phyloP scores from a whole-genome alignment of 2,113 vertebrate genomes.

The Pontoporia blainvillei region DNA sequence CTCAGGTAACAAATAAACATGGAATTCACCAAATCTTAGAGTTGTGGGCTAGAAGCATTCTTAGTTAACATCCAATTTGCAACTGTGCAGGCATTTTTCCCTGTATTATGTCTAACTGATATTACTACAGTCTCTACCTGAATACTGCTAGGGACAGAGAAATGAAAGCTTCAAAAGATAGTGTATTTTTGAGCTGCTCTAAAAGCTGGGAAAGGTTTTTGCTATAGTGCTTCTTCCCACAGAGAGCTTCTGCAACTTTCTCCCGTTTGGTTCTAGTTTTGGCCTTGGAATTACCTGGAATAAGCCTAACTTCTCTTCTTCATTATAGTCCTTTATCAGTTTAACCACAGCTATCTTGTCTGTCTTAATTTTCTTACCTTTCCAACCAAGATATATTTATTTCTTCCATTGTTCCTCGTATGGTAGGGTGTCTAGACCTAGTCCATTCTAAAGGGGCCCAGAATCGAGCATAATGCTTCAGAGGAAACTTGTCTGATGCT shows the following conservation, averaged over 20 bases:
- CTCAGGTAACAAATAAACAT: conserved; percentile 2
- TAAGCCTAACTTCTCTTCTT: neutral
- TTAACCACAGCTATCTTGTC: neutral
- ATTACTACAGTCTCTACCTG: neutral
- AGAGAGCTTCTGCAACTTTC: neutral
- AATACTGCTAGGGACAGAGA: neutral
- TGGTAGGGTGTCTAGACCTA: neutral
- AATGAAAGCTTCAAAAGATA: neutral
- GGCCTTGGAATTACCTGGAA: neutral
- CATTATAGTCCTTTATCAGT: neutral
- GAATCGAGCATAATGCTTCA: neutral
- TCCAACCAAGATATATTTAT: neutral
- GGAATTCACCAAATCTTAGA: neutral
- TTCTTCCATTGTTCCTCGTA: neutral
- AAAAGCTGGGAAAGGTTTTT: neutral
- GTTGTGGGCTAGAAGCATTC: neutral
- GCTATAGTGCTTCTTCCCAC: neutral
- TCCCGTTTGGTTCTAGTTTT: conserved; percentile 16
- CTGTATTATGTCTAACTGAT: neutral
- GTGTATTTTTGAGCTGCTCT: neutral
- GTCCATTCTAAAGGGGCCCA: neutral
- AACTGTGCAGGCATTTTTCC: neutral
- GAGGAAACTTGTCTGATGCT: neutral
- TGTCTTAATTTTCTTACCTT: neutral
- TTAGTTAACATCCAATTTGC: neutral